Percentiles rank a stretch among this genome's conserved stretches.
Evolutionary conservation across 2,888 invertebrate genomes (phyloP).

Genomic region (Sialis fuliginosa): DNA sequence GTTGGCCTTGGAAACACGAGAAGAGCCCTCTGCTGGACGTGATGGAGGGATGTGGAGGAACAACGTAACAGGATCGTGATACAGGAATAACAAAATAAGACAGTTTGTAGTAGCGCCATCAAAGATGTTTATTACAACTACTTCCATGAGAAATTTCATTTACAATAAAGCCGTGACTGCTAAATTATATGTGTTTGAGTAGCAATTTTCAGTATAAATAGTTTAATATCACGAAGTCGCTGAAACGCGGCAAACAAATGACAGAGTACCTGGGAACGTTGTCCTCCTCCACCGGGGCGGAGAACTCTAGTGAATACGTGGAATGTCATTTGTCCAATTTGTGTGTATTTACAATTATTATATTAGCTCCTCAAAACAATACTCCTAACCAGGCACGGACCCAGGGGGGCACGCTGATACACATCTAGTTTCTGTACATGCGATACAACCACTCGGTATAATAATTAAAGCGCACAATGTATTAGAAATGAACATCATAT

Average conservation of each 20-base stretch:
- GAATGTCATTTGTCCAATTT: no score
- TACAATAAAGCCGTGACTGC: conserved; percentile 6
- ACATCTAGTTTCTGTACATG: no score
- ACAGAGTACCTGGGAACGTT: neutral
- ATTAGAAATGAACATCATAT: no score
- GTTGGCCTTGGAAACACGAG: conserved; percentile 4
- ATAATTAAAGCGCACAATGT: no score
- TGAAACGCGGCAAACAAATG: conserved; percentile 2
- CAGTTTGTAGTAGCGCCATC: conserved; percentile 5
- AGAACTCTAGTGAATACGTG: no score
- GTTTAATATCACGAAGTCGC: conserved; percentile 5
- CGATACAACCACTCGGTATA: no score
- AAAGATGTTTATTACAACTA: conserved; percentile 6
- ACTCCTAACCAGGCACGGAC: no score
- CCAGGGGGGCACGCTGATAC: no score
- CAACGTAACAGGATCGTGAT: neutral
- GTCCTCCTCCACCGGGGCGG: neutral
- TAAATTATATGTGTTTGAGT: conserved; percentile 6
- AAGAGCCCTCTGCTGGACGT: neutral
- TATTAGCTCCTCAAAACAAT: no score
- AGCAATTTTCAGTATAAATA: conserved; percentile 6
- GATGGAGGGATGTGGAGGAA: neutral
- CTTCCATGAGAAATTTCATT: conserved; percentile 7
- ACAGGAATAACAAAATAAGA: neutral
- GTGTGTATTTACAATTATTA: no score